Base-by-base conservation (phyloP, 1,140 invertebrate species). In the Drosophila mojavensis region DNA sequence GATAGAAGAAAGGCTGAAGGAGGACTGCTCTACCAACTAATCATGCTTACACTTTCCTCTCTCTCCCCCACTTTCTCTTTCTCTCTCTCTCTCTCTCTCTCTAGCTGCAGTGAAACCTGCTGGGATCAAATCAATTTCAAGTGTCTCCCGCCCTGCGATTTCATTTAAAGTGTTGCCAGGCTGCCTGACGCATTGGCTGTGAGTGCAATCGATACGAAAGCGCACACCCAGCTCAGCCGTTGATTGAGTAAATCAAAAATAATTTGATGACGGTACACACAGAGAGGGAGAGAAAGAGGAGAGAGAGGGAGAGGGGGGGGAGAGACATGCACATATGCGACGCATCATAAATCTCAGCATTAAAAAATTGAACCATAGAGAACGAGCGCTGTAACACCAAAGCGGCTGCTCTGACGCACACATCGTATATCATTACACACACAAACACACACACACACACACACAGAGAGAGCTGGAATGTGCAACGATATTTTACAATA, bases 401-500 rank as follows among this genome's bases (percentile, higher is more conserved):
- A 43, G 58, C 33, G 53, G 28, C 69, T 51, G 17, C 70, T 48
- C 33, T 65, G 61, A 61, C 53, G 58, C 62, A 73, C 60, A 77
- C 56, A 77, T 78, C 75, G 64, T 78, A 79, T 76, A 82, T 79
- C 80, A 74, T 69, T 36, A 41, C 50, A 56, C 65, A 45, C 54
- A 58, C 33, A 33, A 2, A 33, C 6, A 33, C 6, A 33, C 6
- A 33, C 6, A 33, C 6, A 33, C 13, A 39, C 24, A 53, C 26
- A 26, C 13, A 36, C 39, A 39, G 60, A 30, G 59, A 48, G 67
- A 45, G 62, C 55, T 50, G 62, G 66, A 68, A 56, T 78, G 75
- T 78, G 78, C 67, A 82, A 82, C 75, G 71, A 85, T 88, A 85
- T 85, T 85, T 88, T 82, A 85, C 82, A 88, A 88, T 85, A 85